These are phyloP conservation scores for Theristus sp. DNA, from an alignment of 2,888 invertebrate genomes.

Conservation along the genomic window DNA sequence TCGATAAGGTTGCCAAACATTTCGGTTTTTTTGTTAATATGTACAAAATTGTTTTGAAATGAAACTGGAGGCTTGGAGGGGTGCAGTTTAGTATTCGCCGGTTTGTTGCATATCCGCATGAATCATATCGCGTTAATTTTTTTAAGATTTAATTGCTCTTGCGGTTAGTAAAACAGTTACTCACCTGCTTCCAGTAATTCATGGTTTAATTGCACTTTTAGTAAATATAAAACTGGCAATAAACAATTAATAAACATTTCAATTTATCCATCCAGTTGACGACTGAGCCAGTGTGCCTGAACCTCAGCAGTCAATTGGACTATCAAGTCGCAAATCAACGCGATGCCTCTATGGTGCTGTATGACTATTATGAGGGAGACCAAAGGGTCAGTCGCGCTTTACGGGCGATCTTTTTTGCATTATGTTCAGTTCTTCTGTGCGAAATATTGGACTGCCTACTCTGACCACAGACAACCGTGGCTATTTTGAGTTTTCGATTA, in stretches of 20 bases:
- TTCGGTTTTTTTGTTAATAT: conserved; percentile 4
- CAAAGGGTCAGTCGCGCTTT: conserved; percentile 15
- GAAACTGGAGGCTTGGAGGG: too few species aligned
- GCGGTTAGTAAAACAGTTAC: too few species aligned
- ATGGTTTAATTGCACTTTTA: too few species aligned
- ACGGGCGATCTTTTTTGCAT: background rate
- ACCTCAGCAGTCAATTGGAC: conserved; percentile 59
- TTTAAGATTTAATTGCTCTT: too few species aligned
- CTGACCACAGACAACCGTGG: too few species aligned
- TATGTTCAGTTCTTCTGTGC: too few species aligned
- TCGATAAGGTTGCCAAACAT: conserved; percentile 36
- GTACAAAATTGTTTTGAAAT: background rate
- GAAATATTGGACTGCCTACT: too few species aligned
- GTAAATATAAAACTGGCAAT: too few species aligned
- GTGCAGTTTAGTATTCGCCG: too few species aligned
- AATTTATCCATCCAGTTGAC: conserved; percentile 15
- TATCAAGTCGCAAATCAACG: conserved; percentile 67
- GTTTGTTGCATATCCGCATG: background rate
- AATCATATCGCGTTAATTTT: background rate
- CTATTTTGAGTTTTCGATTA: too few species aligned
- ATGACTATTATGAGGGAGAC: conserved; percentile 68
- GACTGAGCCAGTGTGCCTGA: conserved; percentile 45
- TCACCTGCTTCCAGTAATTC: too few species aligned
- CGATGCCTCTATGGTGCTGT: conserved; percentile 61
- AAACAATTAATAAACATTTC: too few species aligned